These are phyloP conservation scores for Caenorhabditis sp. DNA, from an alignment of 2,888 invertebrate species.

Conservation along the genomic window DNA sequence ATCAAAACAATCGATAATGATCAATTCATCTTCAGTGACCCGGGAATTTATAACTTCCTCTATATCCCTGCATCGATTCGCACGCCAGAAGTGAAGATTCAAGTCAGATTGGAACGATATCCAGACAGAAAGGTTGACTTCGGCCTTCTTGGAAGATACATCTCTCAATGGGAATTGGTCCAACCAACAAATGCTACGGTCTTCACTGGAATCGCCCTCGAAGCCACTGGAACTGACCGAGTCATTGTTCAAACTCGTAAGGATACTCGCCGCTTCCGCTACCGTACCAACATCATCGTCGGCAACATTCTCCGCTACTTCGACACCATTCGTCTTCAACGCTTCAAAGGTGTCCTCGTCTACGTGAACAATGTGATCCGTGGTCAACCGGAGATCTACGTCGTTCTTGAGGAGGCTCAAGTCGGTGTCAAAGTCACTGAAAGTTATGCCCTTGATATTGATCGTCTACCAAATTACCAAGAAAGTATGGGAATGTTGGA, in stretches of 20 bases:
- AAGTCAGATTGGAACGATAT: constrained; percentile 68
- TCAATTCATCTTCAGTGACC: constrained; percentile 91
- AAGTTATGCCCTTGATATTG: constrained; percentile 68
- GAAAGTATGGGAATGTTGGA: constrained; percentile 70
- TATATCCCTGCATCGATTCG: constrained; percentile 62
- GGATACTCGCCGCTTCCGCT: constrained; percentile 68
- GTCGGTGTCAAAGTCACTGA: constrained; percentile 49
- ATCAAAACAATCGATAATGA: constrained; percentile 84
- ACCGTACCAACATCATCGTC: constrained; percentile 68
- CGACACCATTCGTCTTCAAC: constrained; percentile 69
- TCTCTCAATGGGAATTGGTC: constrained; percentile 67
- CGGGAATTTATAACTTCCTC: constrained; percentile 72
- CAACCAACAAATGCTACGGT: constrained; percentile 70
- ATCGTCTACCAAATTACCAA: constrained; percentile 67
- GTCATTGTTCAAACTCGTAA: constrained; percentile 67
- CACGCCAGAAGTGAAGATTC: constrained; percentile 67
- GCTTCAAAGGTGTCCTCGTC: constrained; percentile 68
- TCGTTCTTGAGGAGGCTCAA: constrained; percentile 69
- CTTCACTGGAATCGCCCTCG: constrained; percentile 62
- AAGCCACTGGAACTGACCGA: constrained; percentile 60
- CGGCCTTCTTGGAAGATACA: constrained; percentile 55
- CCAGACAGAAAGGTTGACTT: constrained; percentile 70
- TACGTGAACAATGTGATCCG: constrained; percentile 70
- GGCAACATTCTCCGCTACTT: constrained; percentile 70
- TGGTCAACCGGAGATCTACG: constrained; percentile 70